Conservation (phyloP, 2,888 invertebrate species). For the Noctua pronuba region DNA sequence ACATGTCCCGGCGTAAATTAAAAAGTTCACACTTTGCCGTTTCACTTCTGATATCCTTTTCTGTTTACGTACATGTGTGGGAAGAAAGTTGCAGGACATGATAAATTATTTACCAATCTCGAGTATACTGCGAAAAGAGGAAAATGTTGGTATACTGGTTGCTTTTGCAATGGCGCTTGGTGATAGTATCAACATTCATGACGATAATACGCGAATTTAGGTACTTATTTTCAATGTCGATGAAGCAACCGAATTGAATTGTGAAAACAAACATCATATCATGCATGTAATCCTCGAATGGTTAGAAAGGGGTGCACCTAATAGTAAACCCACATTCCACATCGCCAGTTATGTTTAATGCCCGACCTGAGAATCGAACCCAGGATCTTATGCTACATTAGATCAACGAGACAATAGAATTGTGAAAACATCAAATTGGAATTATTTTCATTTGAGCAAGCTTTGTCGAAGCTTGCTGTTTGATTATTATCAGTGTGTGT, state of each 20-base stretch:
- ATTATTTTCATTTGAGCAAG: not conserved
- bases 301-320: not conserved
- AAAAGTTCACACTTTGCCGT: constrained; percentile 69
- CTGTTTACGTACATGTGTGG: constrained; percentile 26
- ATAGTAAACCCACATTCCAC: not conserved
- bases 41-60: constrained; percentile 59
- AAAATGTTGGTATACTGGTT: not conserved
- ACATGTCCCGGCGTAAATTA: constrained; percentile 71
- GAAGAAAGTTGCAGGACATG: not conserved
- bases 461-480: not conserved
- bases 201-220: not conserved
- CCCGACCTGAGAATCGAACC: not conserved
- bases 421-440: not conserved
- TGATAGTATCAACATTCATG: not conserved
- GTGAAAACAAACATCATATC: not conserved
- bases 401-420: not conserved
- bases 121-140: not conserved
- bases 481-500: not conserved
- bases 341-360: not conserved
- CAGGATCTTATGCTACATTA: not conserved
- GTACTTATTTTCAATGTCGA: not conserved
- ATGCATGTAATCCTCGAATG: not conserved
- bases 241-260: not conserved
- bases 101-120: not conserved
- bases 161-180: not conserved